phyloP scores from a whole-genome alignment of 2,113 vertebrate genomes.

The Pagrus major region DNA sequence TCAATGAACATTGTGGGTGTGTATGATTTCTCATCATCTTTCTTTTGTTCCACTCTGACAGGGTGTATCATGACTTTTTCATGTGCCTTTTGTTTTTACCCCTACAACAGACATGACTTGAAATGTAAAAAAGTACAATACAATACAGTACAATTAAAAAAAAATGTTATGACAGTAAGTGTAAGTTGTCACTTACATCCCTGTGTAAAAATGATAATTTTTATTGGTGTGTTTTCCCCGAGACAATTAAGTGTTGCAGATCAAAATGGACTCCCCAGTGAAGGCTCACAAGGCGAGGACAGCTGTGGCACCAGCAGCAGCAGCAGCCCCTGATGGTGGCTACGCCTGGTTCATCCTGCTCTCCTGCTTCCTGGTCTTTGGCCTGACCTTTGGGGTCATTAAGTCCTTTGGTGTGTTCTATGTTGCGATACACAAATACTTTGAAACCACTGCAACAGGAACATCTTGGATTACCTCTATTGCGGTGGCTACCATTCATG shows the following conservation, averaged over 20 bases:
- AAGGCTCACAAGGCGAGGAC: slow-evolving; percentile 4
- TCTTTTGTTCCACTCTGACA: background rate
- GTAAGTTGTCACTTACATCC: background rate
- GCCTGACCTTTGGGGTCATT: slow-evolving; percentile 79
- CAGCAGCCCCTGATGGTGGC: slow-evolving; percentile 60
- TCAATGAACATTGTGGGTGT: too few relatives aligned
- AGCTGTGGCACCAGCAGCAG: background rate
- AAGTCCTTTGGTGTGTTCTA: slow-evolving; percentile 79
- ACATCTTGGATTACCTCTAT: slow-evolving; percentile 81
- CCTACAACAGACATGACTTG: background rate
- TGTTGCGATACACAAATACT: slow-evolving; percentile 73
- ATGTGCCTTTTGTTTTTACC: background rate
- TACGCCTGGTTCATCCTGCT: slow-evolving; percentile 76
- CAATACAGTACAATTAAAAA: background rate
- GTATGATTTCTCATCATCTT: too few relatives aligned
- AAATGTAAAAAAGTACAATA: background rate
- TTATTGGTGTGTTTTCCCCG: background rate
- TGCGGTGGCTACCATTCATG: slow-evolving; percentile 71
- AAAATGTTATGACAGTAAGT: background rate
- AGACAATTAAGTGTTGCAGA: slow-evolving; percentile 20
- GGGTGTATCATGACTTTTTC: background rate
- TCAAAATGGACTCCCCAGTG: slow-evolving; percentile 50
- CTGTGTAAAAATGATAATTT: background rate
- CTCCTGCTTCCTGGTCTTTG: slow-evolving; percentile 75
- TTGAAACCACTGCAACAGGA: slow-evolving; percentile 70